Conservation (phyloP, 2,113 vertebrate genomes). For the Crotalus viridis region DNA sequence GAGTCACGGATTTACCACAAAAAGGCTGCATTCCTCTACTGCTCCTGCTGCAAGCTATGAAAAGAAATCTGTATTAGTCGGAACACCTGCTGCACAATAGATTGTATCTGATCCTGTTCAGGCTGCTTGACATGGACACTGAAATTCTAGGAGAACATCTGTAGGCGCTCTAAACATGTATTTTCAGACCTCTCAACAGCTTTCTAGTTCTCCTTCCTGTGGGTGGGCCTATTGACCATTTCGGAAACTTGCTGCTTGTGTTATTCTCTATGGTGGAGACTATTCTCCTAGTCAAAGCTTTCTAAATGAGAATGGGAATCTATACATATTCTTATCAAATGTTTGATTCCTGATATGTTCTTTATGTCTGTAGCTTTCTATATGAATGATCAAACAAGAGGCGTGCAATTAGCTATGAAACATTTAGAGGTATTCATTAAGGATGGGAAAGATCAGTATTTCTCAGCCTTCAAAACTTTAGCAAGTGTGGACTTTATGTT, state of each 20-base stretch:
- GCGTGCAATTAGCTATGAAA: neutral
- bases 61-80: neutral
- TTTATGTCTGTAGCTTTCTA: neutral
- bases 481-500: neutral
- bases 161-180: neutral
- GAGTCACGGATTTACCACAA: neutral
- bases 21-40: conserved; percentile 14
- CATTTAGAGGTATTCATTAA: neutral
- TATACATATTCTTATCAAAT: neutral
- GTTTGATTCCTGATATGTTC: neutral
- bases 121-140: neutral
- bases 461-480: neutral
- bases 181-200: neutral
- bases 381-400: neutral
- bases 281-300: neutral
- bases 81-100: conserved; percentile 19
- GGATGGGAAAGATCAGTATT: neutral
- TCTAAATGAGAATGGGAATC: neutral
- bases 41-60: conserved; percentile 11
- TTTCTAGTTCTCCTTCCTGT: neutral
- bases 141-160: conserved; percentile 5
- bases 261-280: neutral
- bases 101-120: conserved; percentile 22
- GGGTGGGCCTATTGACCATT: neutral
- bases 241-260: neutral